Percentiles rank a stretch among this genome's conserved stretches.
Conservation (phyloP, 1,140 invertebrate genomes). For the Saxidomus purpurata region DNA sequence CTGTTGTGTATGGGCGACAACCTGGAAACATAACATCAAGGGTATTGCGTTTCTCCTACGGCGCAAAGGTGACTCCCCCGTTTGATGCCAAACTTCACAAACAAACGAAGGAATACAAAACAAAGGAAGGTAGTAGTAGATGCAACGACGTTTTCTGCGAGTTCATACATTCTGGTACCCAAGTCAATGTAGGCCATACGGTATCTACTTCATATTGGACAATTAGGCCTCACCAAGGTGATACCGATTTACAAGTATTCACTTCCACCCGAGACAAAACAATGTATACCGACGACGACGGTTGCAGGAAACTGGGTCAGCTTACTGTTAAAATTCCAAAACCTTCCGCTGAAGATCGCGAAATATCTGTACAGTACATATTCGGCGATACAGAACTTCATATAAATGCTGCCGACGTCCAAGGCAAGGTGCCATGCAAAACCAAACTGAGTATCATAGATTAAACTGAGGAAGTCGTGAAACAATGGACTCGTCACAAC, state of each 20-base stretch:
- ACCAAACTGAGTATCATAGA: conserved; percentile 20
- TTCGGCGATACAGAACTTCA: conserved; percentile 68
- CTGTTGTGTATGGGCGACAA: conserved; percentile 66
- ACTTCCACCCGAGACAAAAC: neutral
- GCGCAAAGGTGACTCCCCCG: neutral
- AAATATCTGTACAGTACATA: conserved; percentile 33
- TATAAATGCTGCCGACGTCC: neutral
- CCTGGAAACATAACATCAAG: conserved; percentile 59
- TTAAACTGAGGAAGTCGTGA: neutral
- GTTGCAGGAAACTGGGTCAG: conserved; percentile 39
- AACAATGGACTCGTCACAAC: too few species aligned
- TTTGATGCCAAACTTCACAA: conserved; percentile 57
- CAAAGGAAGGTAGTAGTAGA: neutral
- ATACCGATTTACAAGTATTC: conserved; percentile 30
- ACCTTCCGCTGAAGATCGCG: neutral
- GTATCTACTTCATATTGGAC: conserved; percentile 20
- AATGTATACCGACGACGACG: conserved; percentile 48
- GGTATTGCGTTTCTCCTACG: conserved; percentile 62
- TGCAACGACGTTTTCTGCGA: conserved; percentile 49
- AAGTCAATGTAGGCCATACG: neutral
- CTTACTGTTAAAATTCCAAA: conserved; percentile 57
- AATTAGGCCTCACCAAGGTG: neutral
- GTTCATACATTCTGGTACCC: conserved; percentile 51
- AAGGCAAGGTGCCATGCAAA: conserved; percentile 28
- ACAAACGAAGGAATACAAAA: neutral